Evolutionary conservation across 1,140 invertebrate species (phyloP).

Genomic region (Cotesia glomerata): DNA sequence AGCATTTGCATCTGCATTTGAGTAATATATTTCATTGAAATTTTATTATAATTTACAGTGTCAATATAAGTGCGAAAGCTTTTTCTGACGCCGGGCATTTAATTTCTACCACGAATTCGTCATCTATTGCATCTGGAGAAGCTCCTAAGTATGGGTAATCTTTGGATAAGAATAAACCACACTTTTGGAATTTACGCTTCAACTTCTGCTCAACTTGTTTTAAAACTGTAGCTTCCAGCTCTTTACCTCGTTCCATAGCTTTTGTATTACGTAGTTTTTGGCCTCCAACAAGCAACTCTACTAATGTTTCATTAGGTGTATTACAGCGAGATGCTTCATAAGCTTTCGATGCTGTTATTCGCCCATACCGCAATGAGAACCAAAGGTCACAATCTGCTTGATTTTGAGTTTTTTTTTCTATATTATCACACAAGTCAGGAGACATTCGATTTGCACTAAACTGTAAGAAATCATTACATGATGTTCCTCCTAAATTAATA

Average conservation of each 20-base stretch:
- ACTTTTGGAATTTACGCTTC: background rate
- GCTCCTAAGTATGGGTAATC: background rate
- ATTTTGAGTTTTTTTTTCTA: background rate
- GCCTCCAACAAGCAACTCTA: background rate
- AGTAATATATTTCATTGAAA: too few species aligned
- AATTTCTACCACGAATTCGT: constrained; percentile 1
- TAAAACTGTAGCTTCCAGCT: background rate
- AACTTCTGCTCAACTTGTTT: background rate
- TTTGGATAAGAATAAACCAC: background rate
- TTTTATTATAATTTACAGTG: too few species aligned
- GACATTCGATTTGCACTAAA: background rate
- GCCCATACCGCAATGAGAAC: background rate
- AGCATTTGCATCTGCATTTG: too few species aligned
- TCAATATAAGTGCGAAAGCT: too few species aligned
- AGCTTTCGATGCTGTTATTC: background rate
- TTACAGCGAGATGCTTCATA: background rate
- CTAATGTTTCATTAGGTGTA: background rate
- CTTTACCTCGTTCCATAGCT: background rate
- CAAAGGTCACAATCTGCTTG: background rate
- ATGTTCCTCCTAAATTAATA: too few species aligned
- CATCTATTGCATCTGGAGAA: constrained; percentile 4
- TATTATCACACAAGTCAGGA: background rate
- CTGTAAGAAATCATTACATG: too few species aligned
- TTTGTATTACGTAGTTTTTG: background rate
- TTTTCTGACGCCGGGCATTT: background rate